phyloP scores from a whole-genome alignment of 2,113 vertebrate genomes.

The Myanophis thanlyinensis region DNA sequence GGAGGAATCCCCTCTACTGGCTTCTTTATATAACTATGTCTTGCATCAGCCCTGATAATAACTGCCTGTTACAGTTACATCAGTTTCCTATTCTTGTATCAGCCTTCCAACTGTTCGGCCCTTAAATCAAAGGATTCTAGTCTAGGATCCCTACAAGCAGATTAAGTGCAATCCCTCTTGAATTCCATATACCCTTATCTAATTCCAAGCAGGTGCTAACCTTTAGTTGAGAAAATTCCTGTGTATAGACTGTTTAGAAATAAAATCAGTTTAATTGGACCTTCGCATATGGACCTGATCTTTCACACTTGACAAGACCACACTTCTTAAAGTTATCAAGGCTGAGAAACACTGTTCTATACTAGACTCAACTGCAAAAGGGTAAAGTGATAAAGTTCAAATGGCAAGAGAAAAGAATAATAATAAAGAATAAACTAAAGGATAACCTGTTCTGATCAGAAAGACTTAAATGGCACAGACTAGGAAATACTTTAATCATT shows the following conservation, averaged over 20 bases:
- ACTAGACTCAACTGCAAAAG: neutral
- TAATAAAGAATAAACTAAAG: neutral
- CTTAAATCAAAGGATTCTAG: too few species aligned
- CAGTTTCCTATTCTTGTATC: too few species aligned
- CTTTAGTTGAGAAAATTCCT: neutral
- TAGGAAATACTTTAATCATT: neutral
- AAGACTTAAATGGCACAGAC: neutral
- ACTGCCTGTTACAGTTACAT: too few species aligned
- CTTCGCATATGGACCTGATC: neutral
- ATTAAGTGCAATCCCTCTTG: neutral
- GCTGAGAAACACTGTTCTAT: neutral
- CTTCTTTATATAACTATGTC: too few species aligned
- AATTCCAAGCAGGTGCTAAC: neutral
- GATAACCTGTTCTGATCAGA: neutral
- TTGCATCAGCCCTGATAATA: too few species aligned
- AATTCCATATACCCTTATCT: neutral
- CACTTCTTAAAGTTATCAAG: neutral
- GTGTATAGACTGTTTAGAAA: neutral
- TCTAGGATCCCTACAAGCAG: neutral
- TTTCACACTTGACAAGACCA: neutral
- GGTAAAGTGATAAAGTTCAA: neutral
- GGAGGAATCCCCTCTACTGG: too few species aligned
- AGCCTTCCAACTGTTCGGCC: too few species aligned
- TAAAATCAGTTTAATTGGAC: neutral
- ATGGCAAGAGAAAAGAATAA: neutral